Evolutionary conservation across 2,113 vertebrate genomes (phyloP).

Genomic region (Capra hircus): DNA sequence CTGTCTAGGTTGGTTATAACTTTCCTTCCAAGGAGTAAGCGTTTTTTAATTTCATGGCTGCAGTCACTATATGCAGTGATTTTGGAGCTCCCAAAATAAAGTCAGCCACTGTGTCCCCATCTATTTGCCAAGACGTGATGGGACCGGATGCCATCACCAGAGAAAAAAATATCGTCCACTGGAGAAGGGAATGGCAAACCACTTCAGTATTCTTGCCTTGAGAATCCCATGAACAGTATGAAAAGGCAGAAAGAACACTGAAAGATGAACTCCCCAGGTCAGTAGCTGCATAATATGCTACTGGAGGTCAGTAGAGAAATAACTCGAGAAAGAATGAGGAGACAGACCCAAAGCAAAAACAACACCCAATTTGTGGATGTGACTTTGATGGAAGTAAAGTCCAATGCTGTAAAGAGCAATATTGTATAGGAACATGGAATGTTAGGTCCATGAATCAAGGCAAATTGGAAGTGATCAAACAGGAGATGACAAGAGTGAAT

Average conservation of each 20-base stretch:
- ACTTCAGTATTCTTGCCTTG: background rate
- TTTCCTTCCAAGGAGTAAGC: background rate
- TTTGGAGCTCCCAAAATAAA: background rate
- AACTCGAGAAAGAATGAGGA: background rate
- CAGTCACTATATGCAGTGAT: background rate
- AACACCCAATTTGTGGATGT: background rate
- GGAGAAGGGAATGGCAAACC: background rate
- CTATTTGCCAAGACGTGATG: background rate
- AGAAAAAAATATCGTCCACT: background rate
- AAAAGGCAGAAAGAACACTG: background rate
- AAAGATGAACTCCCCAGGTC: background rate
- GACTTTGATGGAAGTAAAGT: background rate
- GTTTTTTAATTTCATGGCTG: background rate
- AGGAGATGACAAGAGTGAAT: background rate
- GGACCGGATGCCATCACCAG: accelerated
- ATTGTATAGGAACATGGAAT: background rate
- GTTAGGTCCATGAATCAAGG: background rate
- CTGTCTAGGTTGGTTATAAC: background rate
- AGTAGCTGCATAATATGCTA: background rate
- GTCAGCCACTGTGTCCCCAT: background rate
- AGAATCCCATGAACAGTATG: background rate
- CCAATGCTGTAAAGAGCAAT: background rate
- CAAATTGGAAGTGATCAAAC: background rate
- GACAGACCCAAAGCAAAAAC: background rate
- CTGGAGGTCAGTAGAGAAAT: background rate